A percentile compares a stretch with the other conserved stretches of the same genome.
phyloP scores from a whole-genome alignment of 2,113 vertebrate species.

The Aphelocoma coerulescens region DNA sequence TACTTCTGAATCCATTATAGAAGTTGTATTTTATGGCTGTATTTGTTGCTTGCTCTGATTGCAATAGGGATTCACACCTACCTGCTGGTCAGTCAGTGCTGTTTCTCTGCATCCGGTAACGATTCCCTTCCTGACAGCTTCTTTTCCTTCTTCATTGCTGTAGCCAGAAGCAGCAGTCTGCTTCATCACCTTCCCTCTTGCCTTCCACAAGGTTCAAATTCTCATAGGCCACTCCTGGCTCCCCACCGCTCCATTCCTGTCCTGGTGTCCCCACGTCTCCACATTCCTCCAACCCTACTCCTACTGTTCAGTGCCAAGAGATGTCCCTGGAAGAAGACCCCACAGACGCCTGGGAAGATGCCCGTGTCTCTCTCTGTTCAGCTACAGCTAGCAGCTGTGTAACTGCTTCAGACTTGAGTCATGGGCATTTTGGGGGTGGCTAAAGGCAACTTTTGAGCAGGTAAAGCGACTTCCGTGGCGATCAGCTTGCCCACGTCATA shows the following conservation, averaged over 20 bases:
- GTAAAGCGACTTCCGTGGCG: not conserved
- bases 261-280: not conserved
- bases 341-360: not conserved
- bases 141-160: not conserved
- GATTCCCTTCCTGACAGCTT: not conserved
- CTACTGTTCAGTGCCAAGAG: not conserved
- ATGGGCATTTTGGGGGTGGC: not conserved
- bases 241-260: not conserved
- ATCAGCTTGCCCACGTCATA: not conserved
- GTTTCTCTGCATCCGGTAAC: accelerated
- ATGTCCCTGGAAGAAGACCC: not conserved
- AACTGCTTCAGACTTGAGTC: not conserved
- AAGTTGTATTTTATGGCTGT: not conserved
- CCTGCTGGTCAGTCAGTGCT: not conserved
- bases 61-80: not conserved
- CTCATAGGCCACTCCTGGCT: not conserved
- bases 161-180: not conserved
- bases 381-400: not conserved
- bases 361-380: accelerated
- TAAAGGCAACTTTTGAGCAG: not conserved
- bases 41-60: not conserved
- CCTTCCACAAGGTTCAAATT: not conserved
- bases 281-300: not conserved
- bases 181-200: not conserved
- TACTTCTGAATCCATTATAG: not conserved